Evolutionary conservation across 1,140 invertebrate genomes (phyloP), one percentile per base, ranked within the genome.

Genomic region (Drosophila carrolli): DNA sequence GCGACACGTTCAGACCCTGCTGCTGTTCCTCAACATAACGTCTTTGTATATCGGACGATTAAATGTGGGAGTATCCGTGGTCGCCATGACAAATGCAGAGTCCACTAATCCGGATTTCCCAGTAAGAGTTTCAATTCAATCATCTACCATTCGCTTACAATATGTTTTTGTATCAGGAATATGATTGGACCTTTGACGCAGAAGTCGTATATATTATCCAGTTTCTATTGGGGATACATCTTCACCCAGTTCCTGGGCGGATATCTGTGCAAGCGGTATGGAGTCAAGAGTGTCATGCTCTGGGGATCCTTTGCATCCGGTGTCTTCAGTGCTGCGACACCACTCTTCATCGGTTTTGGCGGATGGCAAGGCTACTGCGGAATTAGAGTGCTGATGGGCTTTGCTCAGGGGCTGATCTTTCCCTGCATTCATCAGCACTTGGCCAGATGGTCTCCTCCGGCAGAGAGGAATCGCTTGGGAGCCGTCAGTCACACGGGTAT

Each of bases 391-490:
- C 66, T 96, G 0, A 95, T 96, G 92, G 97, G 97, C 1, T 90
- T 97, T 2, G 94, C 93, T 14, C 95, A 98, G 93, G 97, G 97
- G 9, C 93, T 96, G 1, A 93, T 97, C 19, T 96, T 96, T 88
- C 97, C 97, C 0, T 94, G 95, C 50, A 94, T 97, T 8, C 97
- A 98, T 83, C 95, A 93, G 43, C 88, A 92, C 32, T 54, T 92
- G 66, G 90, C 91, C 0, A 82, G 90, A 11, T 92, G 91, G 91
- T 85, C 93, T 3, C 95, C 95, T 0, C 88, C 91, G 0, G 72
- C 92, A 16, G 95, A 96, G 91, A 91, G 94, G 14, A 94, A 94
- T 16, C 92, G 93, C 7, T 81, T 94, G 46, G 93, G 93, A n/a
- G 94, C 95, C 0, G 93, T 95, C n/a, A 93, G 95, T n/a, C 94